Evolutionary conservation across 2,888 invertebrate species (phyloP).

Genomic region (Geophilus truncorum): DNA sequence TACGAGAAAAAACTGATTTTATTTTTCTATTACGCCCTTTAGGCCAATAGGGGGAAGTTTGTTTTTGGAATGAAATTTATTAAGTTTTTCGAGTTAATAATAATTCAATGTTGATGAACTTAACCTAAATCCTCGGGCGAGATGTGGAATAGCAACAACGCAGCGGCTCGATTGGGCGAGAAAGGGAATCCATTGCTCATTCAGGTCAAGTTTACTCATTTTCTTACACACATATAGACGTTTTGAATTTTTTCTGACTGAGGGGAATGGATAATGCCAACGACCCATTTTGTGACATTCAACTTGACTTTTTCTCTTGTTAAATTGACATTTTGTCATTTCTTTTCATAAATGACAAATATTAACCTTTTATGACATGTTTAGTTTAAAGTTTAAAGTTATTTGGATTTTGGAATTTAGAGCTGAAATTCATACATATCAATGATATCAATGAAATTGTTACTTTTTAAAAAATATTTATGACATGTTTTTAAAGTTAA

Average conservation of each 20-base stretch:
- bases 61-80: too few species aligned
- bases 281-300: background rate
- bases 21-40: too few species aligned
- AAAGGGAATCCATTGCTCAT: conserved; percentile 17
- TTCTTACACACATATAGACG: background rate
- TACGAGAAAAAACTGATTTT: too few species aligned
- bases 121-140: conserved; percentile 8
- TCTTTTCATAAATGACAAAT: background rate
- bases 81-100: background rate
- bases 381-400: too few species aligned
- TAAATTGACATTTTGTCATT: background rate
- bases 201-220: conserved; percentile 24
- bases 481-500: too few species aligned
- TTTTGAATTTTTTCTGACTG: too few species aligned
- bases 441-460: too few species aligned
- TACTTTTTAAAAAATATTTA: too few species aligned
- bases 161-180: background rate
- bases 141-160: conserved; percentile 1
- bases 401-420: too few species aligned
- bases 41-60: too few species aligned
- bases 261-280: background rate
- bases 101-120: conserved; percentile 17
- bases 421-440: too few species aligned
- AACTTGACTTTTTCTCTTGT: background rate
- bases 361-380: background rate